Percentiles rank a stretch among this genome's conserved stretches.
Conservation (phyloP, 2,113 vertebrate genomes). For the Aplodontia rufa region DNA sequence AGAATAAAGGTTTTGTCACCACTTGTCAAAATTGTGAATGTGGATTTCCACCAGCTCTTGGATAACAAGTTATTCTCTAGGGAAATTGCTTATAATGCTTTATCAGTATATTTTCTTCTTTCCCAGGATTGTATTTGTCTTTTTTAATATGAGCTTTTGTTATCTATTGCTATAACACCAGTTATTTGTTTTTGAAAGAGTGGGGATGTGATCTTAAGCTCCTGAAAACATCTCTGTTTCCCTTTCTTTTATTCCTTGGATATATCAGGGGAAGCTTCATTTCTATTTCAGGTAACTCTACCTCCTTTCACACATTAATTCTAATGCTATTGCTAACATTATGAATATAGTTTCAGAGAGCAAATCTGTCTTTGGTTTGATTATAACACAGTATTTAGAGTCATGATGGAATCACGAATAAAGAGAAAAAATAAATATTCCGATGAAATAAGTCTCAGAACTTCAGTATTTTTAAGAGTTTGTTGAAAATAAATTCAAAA, state of each 20-base stretch:
- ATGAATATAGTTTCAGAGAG: constrained; percentile 71
- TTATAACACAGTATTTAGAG: constrained; percentile 77
- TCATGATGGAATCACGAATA: constrained; percentile 39
- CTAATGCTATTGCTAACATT: constrained; percentile 73
- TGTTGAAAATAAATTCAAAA: constrained; percentile 69
- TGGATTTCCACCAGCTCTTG: constrained; percentile 60
- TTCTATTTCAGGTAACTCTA: constrained; percentile 53
- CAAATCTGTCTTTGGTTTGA: constrained; percentile 69
- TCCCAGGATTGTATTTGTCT: constrained; percentile 43
- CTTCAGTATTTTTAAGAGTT: constrained; percentile 27
- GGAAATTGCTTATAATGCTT: constrained; percentile 55
- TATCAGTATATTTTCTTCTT: constrained; percentile 66
- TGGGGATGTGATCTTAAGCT: constrained; percentile 60
- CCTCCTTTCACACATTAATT: constrained; percentile 59
- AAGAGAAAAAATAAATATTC: constrained; percentile 65
- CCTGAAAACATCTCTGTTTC: constrained; percentile 64
- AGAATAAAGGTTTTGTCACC: constrained; percentile 75
- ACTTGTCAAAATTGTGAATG: constrained; percentile 65
- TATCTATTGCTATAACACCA: constrained; percentile 54
- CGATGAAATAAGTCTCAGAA: constrained; percentile 32
- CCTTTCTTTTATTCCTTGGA: not conserved
- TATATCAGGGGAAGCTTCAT: constrained; percentile 33
- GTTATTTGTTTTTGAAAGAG: constrained; percentile 66
- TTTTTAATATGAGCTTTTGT: constrained; percentile 65
- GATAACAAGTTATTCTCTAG: constrained; percentile 66